These are phyloP conservation scores for Bellardia bayeri DNA, from an alignment of 2,888 invertebrate genomes.

Conservation along the genomic window DNA sequence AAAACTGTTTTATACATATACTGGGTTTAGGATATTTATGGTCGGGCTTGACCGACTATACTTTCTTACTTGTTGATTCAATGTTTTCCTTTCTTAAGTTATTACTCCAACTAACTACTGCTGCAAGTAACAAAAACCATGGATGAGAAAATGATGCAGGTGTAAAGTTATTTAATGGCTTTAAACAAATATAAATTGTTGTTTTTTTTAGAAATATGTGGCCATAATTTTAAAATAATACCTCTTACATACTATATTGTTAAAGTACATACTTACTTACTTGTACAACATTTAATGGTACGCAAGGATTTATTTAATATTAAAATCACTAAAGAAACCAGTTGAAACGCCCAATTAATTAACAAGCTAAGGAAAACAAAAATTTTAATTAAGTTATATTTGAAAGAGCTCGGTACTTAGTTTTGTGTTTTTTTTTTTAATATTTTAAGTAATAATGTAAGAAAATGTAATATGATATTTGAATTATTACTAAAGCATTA, in stretches of 20 bases:
- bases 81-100: slow-evolving; percentile 26
- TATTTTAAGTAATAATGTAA: neutral
- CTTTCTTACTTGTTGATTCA: slow-evolving; percentile 18
- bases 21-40: no score
- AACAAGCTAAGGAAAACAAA: slow-evolving; percentile 26
- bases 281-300: slow-evolving; percentile 10
- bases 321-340: slow-evolving; percentile 45
- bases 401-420: slow-evolving; percentile 8
- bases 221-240: neutral
- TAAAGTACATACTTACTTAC: neutral
- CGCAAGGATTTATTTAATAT: slow-evolving; percentile 34
- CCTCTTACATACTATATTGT: neutral
- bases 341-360: slow-evolving; percentile 56
- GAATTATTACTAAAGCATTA: neutral
- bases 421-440: neutral
- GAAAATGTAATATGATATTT: neutral
- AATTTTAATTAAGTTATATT: slow-evolving; percentile 45
- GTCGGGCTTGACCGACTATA: no score
- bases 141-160: slow-evolving; percentile 69
- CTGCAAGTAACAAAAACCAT: slow-evolving; percentile 28
- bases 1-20: no score
- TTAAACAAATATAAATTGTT: slow-evolving; percentile 48
- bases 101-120: slow-evolving; percentile 4
- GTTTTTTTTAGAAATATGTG: neutral
- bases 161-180: slow-evolving; percentile 60